These are phyloP conservation scores for Lagocephalus sceleratus DNA, from an alignment of 2,797 vertebrate species.

Conservation along the genomic window DNA sequence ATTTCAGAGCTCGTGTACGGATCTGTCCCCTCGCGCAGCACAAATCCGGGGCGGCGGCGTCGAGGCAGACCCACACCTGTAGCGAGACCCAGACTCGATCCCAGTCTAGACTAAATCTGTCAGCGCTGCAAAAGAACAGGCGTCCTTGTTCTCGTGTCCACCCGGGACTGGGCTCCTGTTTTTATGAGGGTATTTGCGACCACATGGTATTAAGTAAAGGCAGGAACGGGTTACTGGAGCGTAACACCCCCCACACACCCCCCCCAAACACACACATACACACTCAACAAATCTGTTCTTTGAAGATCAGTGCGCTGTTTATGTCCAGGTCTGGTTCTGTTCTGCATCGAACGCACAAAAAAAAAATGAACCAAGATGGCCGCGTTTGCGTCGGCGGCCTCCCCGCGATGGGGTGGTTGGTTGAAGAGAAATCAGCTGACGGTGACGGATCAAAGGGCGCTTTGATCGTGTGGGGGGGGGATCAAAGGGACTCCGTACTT, in stretches of 20 bases:
- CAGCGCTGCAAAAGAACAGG: constrained; percentile 44
- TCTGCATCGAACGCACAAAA: constrained; percentile 9
- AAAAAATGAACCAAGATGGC: constrained; percentile 9
- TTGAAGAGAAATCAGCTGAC: constrained; percentile 36
- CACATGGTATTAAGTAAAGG: constrained; percentile 28
- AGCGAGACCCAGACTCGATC: constrained; percentile 29
- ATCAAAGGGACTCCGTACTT: constrained; percentile 44
- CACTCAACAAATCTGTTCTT: constrained; percentile 45
- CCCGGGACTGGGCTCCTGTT: constrained; percentile 39
- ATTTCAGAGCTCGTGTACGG: too few relatives aligned
- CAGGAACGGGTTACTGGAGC: constrained; percentile 44
- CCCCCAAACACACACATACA: background rate
- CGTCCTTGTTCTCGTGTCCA: constrained; percentile 45
- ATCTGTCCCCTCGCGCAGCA: too few relatives aligned
- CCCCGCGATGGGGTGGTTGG: constrained; percentile 9
- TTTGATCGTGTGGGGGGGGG: constrained; percentile 51
- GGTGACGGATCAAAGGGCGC: constrained; percentile 37
- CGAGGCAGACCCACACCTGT: constrained; percentile 35
- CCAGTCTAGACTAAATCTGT: constrained; percentile 57
- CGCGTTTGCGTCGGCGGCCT: constrained; percentile 3
- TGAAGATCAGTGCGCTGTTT: constrained; percentile 59
- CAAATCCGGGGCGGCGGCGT: too few relatives aligned
- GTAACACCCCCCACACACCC: constrained; percentile 38
- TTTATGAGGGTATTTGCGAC: constrained; percentile 49
- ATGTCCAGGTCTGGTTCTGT: constrained; percentile 12